Percentiles rank a stretch among this genome's conserved stretches.
phyloP scores from a whole-genome alignment of 2,113 vertebrate genomes.

The Ciconia maguari region DNA sequence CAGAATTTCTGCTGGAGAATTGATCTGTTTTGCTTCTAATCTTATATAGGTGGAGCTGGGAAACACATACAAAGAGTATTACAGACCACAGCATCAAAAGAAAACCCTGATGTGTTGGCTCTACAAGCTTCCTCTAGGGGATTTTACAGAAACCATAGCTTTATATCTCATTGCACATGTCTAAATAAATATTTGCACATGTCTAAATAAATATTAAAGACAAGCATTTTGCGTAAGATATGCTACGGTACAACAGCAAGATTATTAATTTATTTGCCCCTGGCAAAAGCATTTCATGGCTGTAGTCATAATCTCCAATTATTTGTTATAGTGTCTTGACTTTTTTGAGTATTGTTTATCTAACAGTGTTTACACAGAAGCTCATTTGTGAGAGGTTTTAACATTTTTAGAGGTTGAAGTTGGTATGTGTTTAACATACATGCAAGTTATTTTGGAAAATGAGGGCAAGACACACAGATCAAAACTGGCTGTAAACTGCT shows the following conservation, averaged over 20 bases:
- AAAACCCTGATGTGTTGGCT: neutral
- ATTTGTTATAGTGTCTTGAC: neutral
- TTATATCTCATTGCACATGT: constrained; percentile 8
- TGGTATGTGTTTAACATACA: neutral
- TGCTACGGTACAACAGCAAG: neutral
- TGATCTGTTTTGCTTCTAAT: constrained; percentile 2
- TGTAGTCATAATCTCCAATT: neutral
- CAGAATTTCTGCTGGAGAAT: neutral
- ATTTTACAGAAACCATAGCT: constrained; percentile 27
- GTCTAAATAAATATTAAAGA: constrained; percentile 7
- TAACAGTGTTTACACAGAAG: constrained; percentile 2
- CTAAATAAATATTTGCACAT: constrained; percentile 8
- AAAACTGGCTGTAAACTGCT: neutral
- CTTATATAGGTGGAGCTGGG: neutral
- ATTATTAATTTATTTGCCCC: neutral
- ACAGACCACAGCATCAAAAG: neutral
- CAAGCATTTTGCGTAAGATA: neutral
- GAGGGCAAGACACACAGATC: neutral
- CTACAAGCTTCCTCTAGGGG: neutral
- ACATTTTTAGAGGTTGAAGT: neutral
- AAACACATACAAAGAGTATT: neutral
- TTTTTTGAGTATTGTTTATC: neutral
- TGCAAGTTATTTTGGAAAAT: constrained; percentile 13
- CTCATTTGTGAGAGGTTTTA: constrained; percentile 2
- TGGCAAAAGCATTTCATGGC: constrained; percentile 20